Conservation (phyloP, 2,888 invertebrate species). For the Drosophila imparisetae region DNA sequence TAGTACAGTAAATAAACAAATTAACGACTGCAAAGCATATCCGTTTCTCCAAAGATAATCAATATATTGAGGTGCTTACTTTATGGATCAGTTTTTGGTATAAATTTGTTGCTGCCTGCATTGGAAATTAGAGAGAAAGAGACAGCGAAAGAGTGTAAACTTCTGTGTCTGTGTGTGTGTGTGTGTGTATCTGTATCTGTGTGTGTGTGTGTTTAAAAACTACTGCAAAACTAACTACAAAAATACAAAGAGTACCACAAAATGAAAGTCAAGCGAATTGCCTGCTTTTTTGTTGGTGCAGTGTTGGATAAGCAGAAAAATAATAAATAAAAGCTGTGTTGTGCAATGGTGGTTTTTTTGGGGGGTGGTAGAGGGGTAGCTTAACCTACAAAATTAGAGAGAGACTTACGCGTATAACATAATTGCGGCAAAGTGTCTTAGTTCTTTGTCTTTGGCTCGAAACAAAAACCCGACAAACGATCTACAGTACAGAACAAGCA, state of each 20-base stretch:
- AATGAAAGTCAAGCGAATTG: constrained; percentile 40
- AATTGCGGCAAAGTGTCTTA: constrained; percentile 79
- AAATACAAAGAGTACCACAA: constrained; percentile 39
- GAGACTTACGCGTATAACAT: constrained; percentile 82
- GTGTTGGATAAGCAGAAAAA: constrained; percentile 51
- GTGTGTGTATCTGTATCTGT: constrained; percentile 21
- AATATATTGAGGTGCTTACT: constrained; percentile 38
- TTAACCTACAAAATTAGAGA: constrained; percentile 60
- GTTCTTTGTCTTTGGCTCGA: constrained; percentile 68
- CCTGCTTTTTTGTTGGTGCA: constrained; percentile 24
- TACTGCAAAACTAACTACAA: constrained; percentile 38
- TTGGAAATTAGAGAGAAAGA: constrained; percentile 21
- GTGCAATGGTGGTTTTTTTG: constrained; percentile 20
- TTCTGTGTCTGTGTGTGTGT: not conserved
- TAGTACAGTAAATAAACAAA: constrained; percentile 38
- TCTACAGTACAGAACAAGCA: constrained; percentile 58
- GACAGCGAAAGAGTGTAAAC: not conserved
- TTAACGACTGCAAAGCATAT: constrained; percentile 17
- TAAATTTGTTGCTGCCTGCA: constrained; percentile 45
- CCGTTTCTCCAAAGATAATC: constrained; percentile 20
- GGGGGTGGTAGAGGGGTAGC: constrained; percentile 25
- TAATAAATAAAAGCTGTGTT: constrained; percentile 58
- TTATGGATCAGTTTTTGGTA: constrained; percentile 22
- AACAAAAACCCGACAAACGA: constrained; percentile 69
- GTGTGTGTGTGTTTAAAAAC: constrained; percentile 32